These are phyloP conservation scores for Monomorium pharaonis DNA, from an alignment of 1,140 invertebrate species.

Conservation along the genomic window DNA sequence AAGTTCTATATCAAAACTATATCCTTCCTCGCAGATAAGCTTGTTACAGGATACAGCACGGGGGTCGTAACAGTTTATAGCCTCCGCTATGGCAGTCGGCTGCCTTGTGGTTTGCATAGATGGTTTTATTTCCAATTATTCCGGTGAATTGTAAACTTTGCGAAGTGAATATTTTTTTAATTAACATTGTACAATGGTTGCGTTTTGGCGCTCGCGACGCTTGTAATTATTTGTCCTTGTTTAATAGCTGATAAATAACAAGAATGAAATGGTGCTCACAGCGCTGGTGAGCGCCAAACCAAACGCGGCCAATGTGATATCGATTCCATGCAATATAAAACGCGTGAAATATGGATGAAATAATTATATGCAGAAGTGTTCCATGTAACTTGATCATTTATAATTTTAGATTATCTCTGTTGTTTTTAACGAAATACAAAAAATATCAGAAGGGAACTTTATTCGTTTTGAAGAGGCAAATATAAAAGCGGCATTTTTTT, in stretches of 20 bases:
- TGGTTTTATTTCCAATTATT: slow-evolving; percentile 51
- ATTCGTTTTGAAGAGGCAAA: no score
- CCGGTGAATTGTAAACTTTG: neutral
- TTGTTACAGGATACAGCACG: slow-evolving; percentile 26
- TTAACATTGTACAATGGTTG: neutral
- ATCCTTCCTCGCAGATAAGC: slow-evolving; percentile 29
- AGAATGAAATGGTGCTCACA: no score
- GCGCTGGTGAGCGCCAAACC: no score
- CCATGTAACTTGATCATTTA: no score
- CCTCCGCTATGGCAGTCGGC: neutral
- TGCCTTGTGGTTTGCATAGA: slow-evolving; percentile 17
- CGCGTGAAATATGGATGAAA: neutral
- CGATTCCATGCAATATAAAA: neutral
- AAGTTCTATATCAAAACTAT: slow-evolving; percentile 34
- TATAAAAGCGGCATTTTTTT: no score
- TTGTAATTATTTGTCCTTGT: no score
- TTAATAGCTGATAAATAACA: no score
- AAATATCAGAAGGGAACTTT: no score
- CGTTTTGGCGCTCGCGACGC: no score
- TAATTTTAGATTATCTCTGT: no score
- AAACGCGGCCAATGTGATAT: no score
- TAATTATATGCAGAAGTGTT: neutral
- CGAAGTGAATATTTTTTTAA: neutral
- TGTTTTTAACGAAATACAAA: no score
- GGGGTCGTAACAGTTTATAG: slow-evolving; percentile 36